Conservation (phyloP, 2,797 vertebrate genomes). For the Ciconia nigra region DNA sequence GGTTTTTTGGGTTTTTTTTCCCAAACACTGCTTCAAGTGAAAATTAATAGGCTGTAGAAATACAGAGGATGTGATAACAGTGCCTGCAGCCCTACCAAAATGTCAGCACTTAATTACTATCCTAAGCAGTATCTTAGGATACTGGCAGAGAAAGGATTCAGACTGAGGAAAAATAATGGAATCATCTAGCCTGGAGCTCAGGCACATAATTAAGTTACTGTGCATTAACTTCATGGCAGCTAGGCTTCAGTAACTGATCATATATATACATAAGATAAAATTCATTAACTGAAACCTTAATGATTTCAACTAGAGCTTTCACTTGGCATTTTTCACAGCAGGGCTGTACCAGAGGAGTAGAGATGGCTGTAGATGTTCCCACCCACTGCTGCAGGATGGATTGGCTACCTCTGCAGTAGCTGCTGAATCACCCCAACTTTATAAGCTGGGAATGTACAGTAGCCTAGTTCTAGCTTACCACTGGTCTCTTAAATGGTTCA, state of each 20-base stretch:
- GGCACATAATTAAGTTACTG: not conserved
- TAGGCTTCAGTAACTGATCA: not conserved
- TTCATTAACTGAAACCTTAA: not conserved
- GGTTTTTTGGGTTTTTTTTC: not conserved
- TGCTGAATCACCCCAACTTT: not conserved
- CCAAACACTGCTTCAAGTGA: not conserved
- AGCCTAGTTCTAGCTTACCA: not conserved
- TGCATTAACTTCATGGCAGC: not conserved
- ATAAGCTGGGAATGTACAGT: not conserved
- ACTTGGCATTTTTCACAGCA: not conserved
- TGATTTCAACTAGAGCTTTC: not conserved
- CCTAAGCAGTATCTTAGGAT: not conserved
- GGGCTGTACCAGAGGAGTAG: not conserved
- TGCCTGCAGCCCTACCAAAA: not conserved
- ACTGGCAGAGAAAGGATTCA: not conserved
- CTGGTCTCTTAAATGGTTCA: not conserved
- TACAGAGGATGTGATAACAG: not conserved
- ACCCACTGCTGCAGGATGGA: not conserved
- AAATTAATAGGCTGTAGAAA: not conserved
- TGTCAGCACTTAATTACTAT: not conserved
- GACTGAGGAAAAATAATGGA: not conserved
- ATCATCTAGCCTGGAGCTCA: not conserved
- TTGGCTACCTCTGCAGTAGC: not conserved
- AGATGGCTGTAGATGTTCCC: not conserved
- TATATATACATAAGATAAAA: not conserved